These are phyloP conservation scores for Melinaea marsaeus DNA, from an alignment of 2,888 invertebrate genomes.

Conservation along the genomic window DNA sequence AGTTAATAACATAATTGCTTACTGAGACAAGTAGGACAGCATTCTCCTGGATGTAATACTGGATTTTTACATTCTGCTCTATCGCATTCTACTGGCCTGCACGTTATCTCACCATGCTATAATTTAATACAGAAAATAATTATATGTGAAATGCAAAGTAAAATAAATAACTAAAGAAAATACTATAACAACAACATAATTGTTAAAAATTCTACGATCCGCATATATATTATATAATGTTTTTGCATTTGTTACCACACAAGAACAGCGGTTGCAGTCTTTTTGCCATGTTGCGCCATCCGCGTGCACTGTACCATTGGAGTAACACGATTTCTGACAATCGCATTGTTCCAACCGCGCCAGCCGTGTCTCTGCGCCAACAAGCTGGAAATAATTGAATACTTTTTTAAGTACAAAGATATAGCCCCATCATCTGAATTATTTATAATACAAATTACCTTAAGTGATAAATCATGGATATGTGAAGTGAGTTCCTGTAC, in stretches of 20 bases:
- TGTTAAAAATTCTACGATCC: not conserved
- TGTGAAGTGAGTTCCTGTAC: constrained; percentile 88
- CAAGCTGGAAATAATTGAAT: constrained; percentile 77
- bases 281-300: constrained; percentile 92
- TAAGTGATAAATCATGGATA: constrained; percentile 88
- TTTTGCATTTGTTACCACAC: constrained; percentile 80
- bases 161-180: constrained; percentile 3
- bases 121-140: constrained; percentile 35
- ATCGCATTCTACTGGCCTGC: constrained; percentile 89
- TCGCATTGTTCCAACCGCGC: constrained; percentile 91
- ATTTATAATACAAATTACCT: constrained; percentile 75
- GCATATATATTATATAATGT: not conserved
- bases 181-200: not conserved
- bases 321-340: constrained; percentile 91
- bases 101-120: constrained; percentile 90
- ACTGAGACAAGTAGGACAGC: constrained; percentile 93
- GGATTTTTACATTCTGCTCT: constrained; percentile 88
- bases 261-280: constrained; percentile 92
- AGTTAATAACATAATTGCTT: constrained; percentile 55
- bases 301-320: constrained; percentile 87
- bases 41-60: constrained; percentile 85
- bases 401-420: too few species aligned
- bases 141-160: not conserved
- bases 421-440: too few species aligned
- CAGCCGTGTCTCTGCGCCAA: constrained; percentile 87